Evolutionary conservation across 2,797 vertebrate species (phyloP), one percentile per base, ranked within the genome.

Genomic region (Chelonia mydas): DNA sequence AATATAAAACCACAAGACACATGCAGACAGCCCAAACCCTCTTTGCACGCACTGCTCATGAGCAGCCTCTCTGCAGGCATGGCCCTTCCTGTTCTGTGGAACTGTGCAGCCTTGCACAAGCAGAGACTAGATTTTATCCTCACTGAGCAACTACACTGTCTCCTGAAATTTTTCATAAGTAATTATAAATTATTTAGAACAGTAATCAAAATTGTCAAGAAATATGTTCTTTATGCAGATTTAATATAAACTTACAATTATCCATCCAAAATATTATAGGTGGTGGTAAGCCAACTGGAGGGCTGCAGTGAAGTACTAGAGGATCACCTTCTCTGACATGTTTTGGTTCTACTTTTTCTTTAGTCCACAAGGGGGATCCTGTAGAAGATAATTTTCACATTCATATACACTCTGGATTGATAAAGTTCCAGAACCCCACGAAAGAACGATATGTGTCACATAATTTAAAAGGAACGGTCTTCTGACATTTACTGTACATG

Each of bases 211-310:
- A 90, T 13, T 84, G 19, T 41, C n/a, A 55, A 92, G 83, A 5
- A 55, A 77, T 61, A 54, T 87, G 81, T 84, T 50, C 51, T 37
- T 81, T 81, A 68, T 90, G 77, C 37, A 89, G 13, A 27, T 41
- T 61, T 93, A 83, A 86, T 23, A 0, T 53, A 95, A 90, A 98
- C 99, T 99, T 98, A 99, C 99, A 99, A 51, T 99, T 99, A 98
- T 99, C 99, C 99, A 99, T 99, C 99, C 99, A 99, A 98, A 99
- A 99, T 96, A 99, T 99, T 93, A 99, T 98, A 90, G 99, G 99
- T 83, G 99, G 99, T 41, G 99, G 99, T 68, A 99, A 98, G 92
- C 99, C 99, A 55, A 98, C 97, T 2, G 99, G 99, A 25, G 99
- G 99, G 90, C 98, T 98, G 94, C 99, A 99, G 25, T 98, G 98